phyloP scores from a whole-genome alignment of 2,113 vertebrate species.

The Mirza zaza region DNA sequence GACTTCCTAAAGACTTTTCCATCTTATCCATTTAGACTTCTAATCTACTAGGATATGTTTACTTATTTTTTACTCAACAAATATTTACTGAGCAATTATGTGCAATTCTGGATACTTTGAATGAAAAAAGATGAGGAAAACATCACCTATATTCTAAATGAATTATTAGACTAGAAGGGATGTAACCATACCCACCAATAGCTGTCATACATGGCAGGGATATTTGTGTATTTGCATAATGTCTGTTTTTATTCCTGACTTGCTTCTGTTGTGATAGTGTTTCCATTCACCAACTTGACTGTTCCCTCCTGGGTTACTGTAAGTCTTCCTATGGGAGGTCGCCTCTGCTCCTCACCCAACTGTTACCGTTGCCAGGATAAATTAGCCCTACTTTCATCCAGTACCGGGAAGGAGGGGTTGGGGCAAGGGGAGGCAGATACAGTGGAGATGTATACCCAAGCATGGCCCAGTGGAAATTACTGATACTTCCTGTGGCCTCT shows the following conservation, averaged over 20 bases:
- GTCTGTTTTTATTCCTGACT: background rate
- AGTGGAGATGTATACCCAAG: constrained; percentile 43
- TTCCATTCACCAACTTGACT: too few species aligned
- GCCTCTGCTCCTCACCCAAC: background rate
- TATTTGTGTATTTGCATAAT: too few species aligned
- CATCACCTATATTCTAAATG: background rate
- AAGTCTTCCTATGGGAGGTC: background rate
- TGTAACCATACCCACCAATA: background rate
- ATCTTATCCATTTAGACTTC: background rate
- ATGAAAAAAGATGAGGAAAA: background rate
- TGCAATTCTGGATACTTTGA: background rate
- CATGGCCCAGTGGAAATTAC: constrained; percentile 30
- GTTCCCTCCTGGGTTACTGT: background rate
- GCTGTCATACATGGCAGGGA: background rate
- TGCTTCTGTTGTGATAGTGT: too few species aligned
- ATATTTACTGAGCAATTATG: background rate
- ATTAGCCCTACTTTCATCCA: constrained; percentile 78
- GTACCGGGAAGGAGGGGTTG: too few species aligned
- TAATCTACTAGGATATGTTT: background rate
- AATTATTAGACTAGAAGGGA: background rate
- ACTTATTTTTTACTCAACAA: background rate
- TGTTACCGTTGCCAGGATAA: constrained; percentile 67
- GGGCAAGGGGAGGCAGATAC: too few species aligned
- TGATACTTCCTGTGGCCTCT: constrained; percentile 72
- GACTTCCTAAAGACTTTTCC: background rate